Evolutionary conservation across 2,113 vertebrate species (phyloP), one percentile per base, ranked within the genome.

Genomic region (Dunckerocampus dactyliophorus): DNA sequence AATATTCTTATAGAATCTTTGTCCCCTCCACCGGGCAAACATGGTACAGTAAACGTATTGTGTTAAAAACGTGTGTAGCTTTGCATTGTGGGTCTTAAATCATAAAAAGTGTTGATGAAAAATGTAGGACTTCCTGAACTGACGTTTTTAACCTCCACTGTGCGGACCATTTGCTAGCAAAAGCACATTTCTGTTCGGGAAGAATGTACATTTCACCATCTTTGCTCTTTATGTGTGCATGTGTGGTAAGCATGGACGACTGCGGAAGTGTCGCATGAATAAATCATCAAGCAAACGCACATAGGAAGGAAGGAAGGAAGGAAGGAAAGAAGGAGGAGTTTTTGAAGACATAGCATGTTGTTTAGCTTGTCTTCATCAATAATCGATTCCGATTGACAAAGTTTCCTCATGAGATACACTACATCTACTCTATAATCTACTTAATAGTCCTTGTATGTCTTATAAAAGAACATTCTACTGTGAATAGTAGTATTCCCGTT

Each of bases 211-310:
- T 31, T 51, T 53, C 16, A 37, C 49, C 51, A 20, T 55, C 15
- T 11, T 47, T 5, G 61, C 43, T 54, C 39, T 24, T 54, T 20
- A 48, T 48, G 47, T 20, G 11, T 13, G 1, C 14, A 13, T 28
- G 24, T 28, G 5, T 5, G 24, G 24, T 28, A 28, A 2, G 24
- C 24, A 28, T 28, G 24, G 24, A 28, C 5, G 24, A 28, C 24
- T 62, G 57, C 58, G 65, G 63, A 84, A 56, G 64, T 74, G 72
- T 72, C 34, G 6, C 51, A 64, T 81, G 71, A 82, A 79, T 81
- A 67, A 85, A 79, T 75, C 65, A 81, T 82, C 68, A 75, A 69
- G 80, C 72, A 67, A 78, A 51, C 58, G 72, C 64, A 75, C 67
- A 45, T 6, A 21, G 11, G 49, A 10, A 21, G 21, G 21, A 14